A percentile compares a stretch with the other conserved stretches of the same genome.
phyloP scores from a whole-genome alignment of 2,888 invertebrate species.

The Ennomos fuscantarius region DNA sequence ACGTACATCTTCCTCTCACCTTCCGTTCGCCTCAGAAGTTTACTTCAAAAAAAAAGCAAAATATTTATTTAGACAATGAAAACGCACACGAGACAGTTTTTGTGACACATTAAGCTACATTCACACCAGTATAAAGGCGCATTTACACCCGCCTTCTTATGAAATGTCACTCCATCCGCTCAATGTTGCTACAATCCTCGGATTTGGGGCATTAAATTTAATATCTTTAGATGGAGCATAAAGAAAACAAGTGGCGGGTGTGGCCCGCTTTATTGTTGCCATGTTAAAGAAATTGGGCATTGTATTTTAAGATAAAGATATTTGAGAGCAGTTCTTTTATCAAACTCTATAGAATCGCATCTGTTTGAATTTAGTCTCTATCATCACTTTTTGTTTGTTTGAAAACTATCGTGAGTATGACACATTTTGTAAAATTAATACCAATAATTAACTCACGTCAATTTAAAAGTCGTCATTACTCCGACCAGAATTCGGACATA shows the following conservation, averaged over 20 bases:
- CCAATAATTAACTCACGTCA: too few relatives aligned
- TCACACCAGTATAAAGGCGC: conserved; percentile 44
- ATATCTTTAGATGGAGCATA: conserved; percentile 39
- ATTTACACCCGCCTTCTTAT: conserved; percentile 43
- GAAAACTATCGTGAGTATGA: too few relatives aligned
- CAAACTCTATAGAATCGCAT: not conserved
- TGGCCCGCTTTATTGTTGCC: conserved; percentile 27
- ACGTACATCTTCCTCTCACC: too few relatives aligned
- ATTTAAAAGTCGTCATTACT: too few relatives aligned
- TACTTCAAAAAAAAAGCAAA: too few relatives aligned
- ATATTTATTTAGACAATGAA: conserved; percentile 22
- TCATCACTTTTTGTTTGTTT: too few relatives aligned
- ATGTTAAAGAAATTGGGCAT: conserved; percentile 19
- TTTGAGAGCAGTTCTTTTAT: conserved; percentile 2
- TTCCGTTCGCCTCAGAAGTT: too few relatives aligned
- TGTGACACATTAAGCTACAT: conserved; percentile 52
- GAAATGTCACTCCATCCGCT: conserved; percentile 45
- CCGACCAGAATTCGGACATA: too few relatives aligned
- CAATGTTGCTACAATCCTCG: conserved; percentile 18
- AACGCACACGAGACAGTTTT: conserved; percentile 46
- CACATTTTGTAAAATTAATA: too few relatives aligned
- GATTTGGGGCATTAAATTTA: conserved; percentile 46
- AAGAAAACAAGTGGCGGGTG: conserved; percentile 41
- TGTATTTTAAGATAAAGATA: conserved; percentile 7
- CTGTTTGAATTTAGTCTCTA: conserved; percentile 7